Base-by-base conservation (phyloP, 1,140 invertebrate species). In the Microvelia longipes region DNA sequence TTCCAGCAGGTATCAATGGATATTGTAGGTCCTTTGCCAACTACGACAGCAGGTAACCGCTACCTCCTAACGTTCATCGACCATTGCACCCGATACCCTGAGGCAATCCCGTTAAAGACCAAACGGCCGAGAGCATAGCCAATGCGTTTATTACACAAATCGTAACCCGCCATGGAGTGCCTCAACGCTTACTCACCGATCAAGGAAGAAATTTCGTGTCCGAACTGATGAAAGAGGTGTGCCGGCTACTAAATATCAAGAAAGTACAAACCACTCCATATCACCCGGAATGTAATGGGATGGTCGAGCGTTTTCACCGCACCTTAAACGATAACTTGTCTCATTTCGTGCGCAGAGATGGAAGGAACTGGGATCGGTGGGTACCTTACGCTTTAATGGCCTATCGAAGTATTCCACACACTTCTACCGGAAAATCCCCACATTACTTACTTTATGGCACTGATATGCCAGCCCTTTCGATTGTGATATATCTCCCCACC, bases 331-430 rank as follows among this genome's bases (percentile, higher is more conserved):
- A 66, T 27, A 25, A 2, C 19, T 14, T 14, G 2, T 25, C 27
- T 24, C 63, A 66, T 15, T 66, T 25, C 15, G 28, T 66, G n/a
- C 24, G 1, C n/a, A 27, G 69, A 14, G 29, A 75, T 27, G 68
- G 75, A 66, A 71, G 14, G n/a, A 67, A 78, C 66, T 79, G 77
- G 76, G 76, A 79, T 71, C 19, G 69, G 15, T 75, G 67, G 71
- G 14, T 71, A 2, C 35, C 30, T n/a, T 71, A 24, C n/a, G 70
- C 67, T 15, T 26, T 71, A 26, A 68, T 68, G 70, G 66, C 66
- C 2, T 71, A 68, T 26, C 29, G 70, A 65, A 50, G 35, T 50
- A 50, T 50, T 11, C 35, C 35, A 11, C 35, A 50, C 35, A 11
- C 35, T 5, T 11, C 35, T 50, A 5, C 19, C 5, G 19, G 35